These are phyloP conservation scores for Chrysodeixis includens DNA, from an alignment of 2,888 invertebrate species.

Conservation along the genomic window DNA sequence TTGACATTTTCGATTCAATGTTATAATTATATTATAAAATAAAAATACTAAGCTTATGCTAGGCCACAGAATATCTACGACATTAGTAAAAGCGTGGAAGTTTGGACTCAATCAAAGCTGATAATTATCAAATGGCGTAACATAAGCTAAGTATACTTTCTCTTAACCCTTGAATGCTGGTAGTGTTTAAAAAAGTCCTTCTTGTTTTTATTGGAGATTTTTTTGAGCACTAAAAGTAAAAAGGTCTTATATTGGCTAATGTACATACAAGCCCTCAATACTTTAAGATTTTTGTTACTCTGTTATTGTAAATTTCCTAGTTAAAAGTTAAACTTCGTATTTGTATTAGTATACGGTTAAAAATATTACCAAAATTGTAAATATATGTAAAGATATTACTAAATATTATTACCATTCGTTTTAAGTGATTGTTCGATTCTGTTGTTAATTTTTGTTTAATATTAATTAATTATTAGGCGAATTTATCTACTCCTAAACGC, in stretches of 20 bases:
- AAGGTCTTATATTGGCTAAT: slow-evolving; percentile 68
- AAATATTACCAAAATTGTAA: slow-evolving; percentile 87
- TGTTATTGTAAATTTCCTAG: slow-evolving; percentile 83
- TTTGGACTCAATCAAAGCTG: background rate
- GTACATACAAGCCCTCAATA: slow-evolving; percentile 77
- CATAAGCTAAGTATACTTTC: slow-evolving; percentile 34
- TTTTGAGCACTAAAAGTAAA: slow-evolving; percentile 22
- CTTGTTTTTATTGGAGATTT: background rate
- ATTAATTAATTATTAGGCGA: slow-evolving; percentile 69
- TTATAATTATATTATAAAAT: slow-evolving; percentile 38
- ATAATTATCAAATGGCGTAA: slow-evolving; percentile 19
- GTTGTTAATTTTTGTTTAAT: slow-evolving; percentile 87
- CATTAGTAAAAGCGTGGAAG: background rate
- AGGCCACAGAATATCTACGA: slow-evolving; percentile 10
- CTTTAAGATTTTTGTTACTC: slow-evolving; percentile 79
- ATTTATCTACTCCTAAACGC: slow-evolving; percentile 55
- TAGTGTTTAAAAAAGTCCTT: slow-evolving; percentile 24
- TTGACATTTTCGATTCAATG: slow-evolving; percentile 66
- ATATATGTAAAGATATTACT: slow-evolving; percentile 89
- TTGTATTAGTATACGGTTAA: slow-evolving; percentile 87
- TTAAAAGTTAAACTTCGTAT: slow-evolving; percentile 80
- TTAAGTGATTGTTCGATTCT: slow-evolving; percentile 87
- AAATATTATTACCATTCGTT: slow-evolving; percentile 89
- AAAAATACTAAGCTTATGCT: slow-evolving; percentile 43
- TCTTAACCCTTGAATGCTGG: slow-evolving; percentile 14